Evolutionary conservation across 2,797 vertebrate species (phyloP), one percentile per base, ranked within the genome.

Genomic region (Tiaroga cobitis): DNA sequence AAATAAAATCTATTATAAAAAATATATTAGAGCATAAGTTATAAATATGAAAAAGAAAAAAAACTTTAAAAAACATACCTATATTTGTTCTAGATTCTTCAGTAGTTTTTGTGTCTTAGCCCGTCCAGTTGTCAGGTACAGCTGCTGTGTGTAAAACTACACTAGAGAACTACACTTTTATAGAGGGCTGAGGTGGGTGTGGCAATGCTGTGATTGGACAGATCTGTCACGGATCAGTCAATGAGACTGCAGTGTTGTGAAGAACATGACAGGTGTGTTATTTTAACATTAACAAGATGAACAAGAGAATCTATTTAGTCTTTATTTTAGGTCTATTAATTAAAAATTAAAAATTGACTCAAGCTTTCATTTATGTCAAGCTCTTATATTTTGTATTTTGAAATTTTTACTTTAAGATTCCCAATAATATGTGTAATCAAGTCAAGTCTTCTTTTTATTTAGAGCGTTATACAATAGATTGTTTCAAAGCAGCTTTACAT

Each of bases 131-230:
- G 8, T 79, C 56, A 63, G 37, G 15, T 16, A 5, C 54, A 61
- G 54, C n/a, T 79, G 77, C 16, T 59, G 59, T 65, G n/a, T 32
- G 19, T 21, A 24, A 43, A 11, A 21, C 16, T 11, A 59, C 0
- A 32, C 56, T 29, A 19, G 37, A 29, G n/a, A 3, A 19, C 16
- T 39, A 19, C 39, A 21, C 5, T 65, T 65, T 79, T 65, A 65
- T 79, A 61, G 37, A 21, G 8, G 8, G 7, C 24, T 59, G 56
- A 59, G 56, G 24, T n/a, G 56, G 56, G 39, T 10, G 24, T 63
- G 37, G 76, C 56, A 43, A 19, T 63, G 76, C 37, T 63, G 37
- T 61, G 24, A 78, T 43, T 63, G 41, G 16, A 79, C 76, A 63
- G 8, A 41, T 29, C 16, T 79, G 24, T 79, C 56, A 29, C 8